phyloP scores from a whole-genome alignment of 2,113 vertebrate genomes.

The Verasper variegatus region DNA sequence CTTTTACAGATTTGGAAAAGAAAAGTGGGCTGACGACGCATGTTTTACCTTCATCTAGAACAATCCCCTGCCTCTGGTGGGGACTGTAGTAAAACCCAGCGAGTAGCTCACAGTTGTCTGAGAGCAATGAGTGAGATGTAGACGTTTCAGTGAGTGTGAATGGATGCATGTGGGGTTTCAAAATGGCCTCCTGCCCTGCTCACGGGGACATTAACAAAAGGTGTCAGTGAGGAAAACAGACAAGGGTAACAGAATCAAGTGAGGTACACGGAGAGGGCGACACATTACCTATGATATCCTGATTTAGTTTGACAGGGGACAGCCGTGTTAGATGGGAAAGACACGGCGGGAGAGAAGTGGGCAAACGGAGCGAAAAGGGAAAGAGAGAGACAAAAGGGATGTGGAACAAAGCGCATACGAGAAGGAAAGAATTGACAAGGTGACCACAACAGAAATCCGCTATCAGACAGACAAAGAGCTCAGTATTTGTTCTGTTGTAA shows the following conservation, averaged over 20 bases:
- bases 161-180: background rate
- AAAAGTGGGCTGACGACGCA: background rate
- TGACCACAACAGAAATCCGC: slow-evolving; percentile 28
- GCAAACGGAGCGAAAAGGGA: background rate
- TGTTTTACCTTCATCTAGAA: background rate
- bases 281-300: background rate
- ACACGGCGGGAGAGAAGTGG: background rate
- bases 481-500: slow-evolving; percentile 8
- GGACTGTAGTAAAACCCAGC: background rate
- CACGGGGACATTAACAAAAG: background rate
- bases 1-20: background rate
- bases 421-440: slow-evolving; percentile 18
- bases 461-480: slow-evolving; percentile 27
- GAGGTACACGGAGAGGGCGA: background rate
- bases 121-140: no score
- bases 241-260: background rate
- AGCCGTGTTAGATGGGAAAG: background rate
- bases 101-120: background rate
- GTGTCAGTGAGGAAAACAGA: background rate
- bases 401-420: slow-evolving; percentile 5
- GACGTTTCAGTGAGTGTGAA: no score
- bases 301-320: background rate
- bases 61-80: background rate
- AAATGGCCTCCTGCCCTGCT: background rate
- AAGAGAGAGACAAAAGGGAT: background rate